Base-by-base conservation (phyloP, 1,140 invertebrate genomes). In the Oryzaephilus surinamensis region DNA sequence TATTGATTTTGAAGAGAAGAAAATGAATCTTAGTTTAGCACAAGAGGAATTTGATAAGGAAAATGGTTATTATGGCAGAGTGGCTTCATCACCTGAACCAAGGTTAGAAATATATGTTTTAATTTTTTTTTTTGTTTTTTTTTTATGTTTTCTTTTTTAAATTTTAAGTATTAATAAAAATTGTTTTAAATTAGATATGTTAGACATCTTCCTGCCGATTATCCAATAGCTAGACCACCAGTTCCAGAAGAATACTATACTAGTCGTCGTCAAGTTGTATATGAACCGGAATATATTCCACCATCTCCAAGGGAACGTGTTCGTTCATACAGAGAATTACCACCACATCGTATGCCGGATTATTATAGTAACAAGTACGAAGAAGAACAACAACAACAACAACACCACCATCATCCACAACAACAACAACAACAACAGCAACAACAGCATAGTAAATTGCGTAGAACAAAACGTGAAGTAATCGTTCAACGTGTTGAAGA, bases 1-100 rank as follows among this genome's bases (percentile, higher is more conserved):
- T 54, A 84, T 88, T 63, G 91, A 96, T 60, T 95, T 96, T 63
- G 92, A 97, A 61, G 90, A 96, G 57, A 97, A 96, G 64, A 89
- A 94, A 55, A 80, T 94, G 70, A 94, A 94, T 60, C 59, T 96
- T 18, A 84, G 79, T 32, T 63, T 86, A 46, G 81, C 75, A 21
- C 82, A 81, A 51, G 80, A 90, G 48, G 91, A 94, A 51, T 69
- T 88, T 23, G 90, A 95, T 55, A 84, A 91, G 46, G 90, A 96
- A 60, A 85, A 86, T 51, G 79, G 81, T 41, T 83, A 84, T 56
- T 86, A 81, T 55, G 73, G 78, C 2, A 67, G 79, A 50, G 45
- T 49, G 11, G 62, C 66, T 18, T 60, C 59, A 12, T 61, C 59
- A 12, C 60, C 60, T n/a, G 60, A 62, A 43, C 58, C 60, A 16